Base-by-base conservation (phyloP, 2,797 vertebrate species). In the Aplochiton taeniatus region DNA sequence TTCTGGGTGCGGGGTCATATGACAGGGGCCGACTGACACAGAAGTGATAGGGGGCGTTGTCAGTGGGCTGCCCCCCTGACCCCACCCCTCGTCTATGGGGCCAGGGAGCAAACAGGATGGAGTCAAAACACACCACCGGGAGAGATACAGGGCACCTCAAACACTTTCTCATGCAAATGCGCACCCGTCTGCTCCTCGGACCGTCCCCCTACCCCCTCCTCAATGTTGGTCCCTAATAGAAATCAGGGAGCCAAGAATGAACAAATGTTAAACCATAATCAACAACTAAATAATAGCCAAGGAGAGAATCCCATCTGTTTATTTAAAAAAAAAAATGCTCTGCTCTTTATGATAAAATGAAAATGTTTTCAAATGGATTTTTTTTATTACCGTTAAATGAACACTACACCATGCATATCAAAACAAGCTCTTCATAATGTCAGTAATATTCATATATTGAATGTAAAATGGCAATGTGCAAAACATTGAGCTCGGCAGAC, bases 161-260 rank as follows among this genome's bases (percentile, higher is more conserved):
- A 76, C 57, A 75, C 69, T 78, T 81, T 75, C 76, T 83, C 74
- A 83, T 83, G 82, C 43, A 73, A 76, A 85, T 82, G 58, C 63
- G 54, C 8, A 9, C 14, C 50, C 45, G 6, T 70, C 69, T 58
- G 42, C 16, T 46, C n/a, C 57, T 54, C 20, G 8, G 13, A 10
- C 58, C 18, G 11, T 19, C 58, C 46, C 46, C 16, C 54, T 19
- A 7, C 1, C 52, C 1, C 43, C 11, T 4, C 1, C 48, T 31
- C 54, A 20, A 57, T 20, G 42, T 19, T 51, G 54, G 51, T 13
- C 17, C 43, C 54, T 42, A 63, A 17, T 50, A 31, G 45, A 57
- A 10, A 18, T 43, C 19, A 45, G 56, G 4, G 16, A 18, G 17
- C 44, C 45, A 47, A 49, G 45, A 19, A 20, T 31, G 52, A 47